A percentile compares a stretch with the other conserved stretches of the same genome.
Evolutionary conservation across 2,888 invertebrate species (phyloP).

Genomic region (Conchocele bisecta): DNA sequence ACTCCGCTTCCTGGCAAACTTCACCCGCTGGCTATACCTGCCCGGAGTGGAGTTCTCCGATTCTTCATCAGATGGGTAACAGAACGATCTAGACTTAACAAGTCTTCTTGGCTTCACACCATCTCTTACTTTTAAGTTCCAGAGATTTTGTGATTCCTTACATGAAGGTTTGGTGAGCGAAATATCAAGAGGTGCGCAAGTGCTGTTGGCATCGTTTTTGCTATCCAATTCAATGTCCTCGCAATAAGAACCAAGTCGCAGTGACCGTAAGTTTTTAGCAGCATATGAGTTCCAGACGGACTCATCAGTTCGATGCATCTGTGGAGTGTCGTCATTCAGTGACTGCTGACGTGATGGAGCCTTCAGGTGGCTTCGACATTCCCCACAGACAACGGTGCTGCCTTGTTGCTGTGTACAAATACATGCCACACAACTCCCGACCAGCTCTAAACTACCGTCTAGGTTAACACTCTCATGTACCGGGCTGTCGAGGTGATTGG

Average conservation of each 20-base stretch:
- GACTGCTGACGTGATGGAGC: slow-evolving; percentile 68
- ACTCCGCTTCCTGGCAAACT: slow-evolving; percentile 54
- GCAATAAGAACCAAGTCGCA: slow-evolving; percentile 70
- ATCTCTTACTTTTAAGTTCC: slow-evolving; percentile 4
- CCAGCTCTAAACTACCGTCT: slow-evolving; percentile 16
- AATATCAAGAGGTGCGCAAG: background rate
- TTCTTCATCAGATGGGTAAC: slow-evolving; percentile 69
- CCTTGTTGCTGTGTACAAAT: slow-evolving; percentile 1
- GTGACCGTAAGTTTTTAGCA: slow-evolving; percentile 72
- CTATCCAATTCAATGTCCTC: slow-evolving; percentile 68
- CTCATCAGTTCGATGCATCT: slow-evolving; percentile 72
- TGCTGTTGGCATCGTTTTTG: slow-evolving; percentile 38
- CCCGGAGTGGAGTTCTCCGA: slow-evolving; percentile 20
- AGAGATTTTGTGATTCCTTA: background rate
- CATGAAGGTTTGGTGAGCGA: background rate
- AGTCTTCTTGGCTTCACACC: slow-evolving; percentile 36
- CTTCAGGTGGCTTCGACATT: slow-evolving; percentile 66
- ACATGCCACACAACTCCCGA: background rate
- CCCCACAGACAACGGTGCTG: slow-evolving; percentile 21
- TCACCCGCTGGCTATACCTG: slow-evolving; percentile 27
- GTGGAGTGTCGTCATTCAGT: slow-evolving; percentile 71
- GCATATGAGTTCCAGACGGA: slow-evolving; percentile 76
- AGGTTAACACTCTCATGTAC: slow-evolving; percentile 31
- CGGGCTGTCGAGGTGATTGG: background rate
- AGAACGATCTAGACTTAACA: slow-evolving; percentile 48